A percentile compares a stretch with the other conserved stretches of the same genome.
Conservation (phyloP, 2,113 vertebrate species). For the Anas platyrhynchos region DNA sequence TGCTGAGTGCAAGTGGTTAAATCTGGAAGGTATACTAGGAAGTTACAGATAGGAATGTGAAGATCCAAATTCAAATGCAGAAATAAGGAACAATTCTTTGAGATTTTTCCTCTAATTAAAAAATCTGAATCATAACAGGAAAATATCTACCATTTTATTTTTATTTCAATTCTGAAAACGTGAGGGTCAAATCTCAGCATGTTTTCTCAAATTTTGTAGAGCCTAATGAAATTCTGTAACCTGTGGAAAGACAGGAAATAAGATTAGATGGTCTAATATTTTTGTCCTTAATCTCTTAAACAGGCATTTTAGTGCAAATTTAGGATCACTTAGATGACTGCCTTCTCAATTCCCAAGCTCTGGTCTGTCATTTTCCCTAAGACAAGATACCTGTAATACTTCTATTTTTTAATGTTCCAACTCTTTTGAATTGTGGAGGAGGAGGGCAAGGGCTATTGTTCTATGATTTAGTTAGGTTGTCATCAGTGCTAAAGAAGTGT, state of each 20-base stretch:
- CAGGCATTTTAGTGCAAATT: not conserved
- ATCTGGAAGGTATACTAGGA: not conserved
- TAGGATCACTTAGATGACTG: not conserved
- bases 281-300: conserved; percentile 4
- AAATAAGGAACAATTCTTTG: not conserved
- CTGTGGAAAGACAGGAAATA: not conserved
- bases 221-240: not conserved
- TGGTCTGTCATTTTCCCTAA: not conserved
- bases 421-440: not conserved
- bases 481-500: not conserved
- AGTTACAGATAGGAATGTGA: not conserved
- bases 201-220: not conserved
- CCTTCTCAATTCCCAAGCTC: not conserved
- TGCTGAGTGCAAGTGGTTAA: not conserved
- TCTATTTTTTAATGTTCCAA: not conserved
- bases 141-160: not conserved
- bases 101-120: not conserved
- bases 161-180: not conserved
- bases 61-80: not conserved
- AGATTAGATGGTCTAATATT: not conserved
- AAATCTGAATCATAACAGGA: not conserved
- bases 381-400: not conserved
- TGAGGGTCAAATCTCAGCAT: not conserved
- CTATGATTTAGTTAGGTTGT: not conserved
- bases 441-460: not conserved